Evolutionary conservation across 2,113 vertebrate genomes (phyloP).

Genomic region (Scalopus aquaticus): DNA sequence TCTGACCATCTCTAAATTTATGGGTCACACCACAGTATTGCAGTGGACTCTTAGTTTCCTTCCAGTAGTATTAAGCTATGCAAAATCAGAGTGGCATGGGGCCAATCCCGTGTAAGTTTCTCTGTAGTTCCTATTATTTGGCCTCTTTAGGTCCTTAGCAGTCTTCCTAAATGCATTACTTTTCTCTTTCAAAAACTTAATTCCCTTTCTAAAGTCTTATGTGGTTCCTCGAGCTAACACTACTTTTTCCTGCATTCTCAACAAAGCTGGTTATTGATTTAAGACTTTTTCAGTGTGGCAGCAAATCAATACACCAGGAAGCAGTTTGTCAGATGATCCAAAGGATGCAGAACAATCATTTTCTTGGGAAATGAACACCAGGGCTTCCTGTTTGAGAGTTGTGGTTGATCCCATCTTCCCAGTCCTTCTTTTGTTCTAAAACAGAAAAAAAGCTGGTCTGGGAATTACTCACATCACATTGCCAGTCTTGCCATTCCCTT

Average conservation of each 20-base stretch:
- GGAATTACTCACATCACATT: constrained; percentile 22
- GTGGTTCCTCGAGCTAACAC: constrained; percentile 48
- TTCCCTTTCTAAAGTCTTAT: constrained; percentile 23
- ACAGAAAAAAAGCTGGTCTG: constrained; percentile 25
- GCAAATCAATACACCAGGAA: constrained; percentile 72
- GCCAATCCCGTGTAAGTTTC: background rate
- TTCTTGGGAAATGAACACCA: constrained; percentile 50
- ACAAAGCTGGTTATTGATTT: constrained; percentile 70
- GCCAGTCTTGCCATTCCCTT: constrained; percentile 51
- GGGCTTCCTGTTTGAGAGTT: constrained; percentile 28
- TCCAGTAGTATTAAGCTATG: background rate
- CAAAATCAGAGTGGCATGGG: background rate
- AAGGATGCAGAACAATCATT: constrained; percentile 52
- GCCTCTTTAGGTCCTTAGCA: too few species aligned
- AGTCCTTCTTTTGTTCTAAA: constrained; percentile 45
- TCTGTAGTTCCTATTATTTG: background rate
- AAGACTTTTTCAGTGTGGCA: constrained; percentile 64
- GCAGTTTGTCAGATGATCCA: constrained; percentile 62
- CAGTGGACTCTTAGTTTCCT: background rate
- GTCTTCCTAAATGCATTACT: background rate
- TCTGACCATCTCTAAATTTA: background rate
- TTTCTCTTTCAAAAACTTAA: constrained; percentile 33
- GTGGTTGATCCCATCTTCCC: constrained; percentile 19
- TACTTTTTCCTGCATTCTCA: constrained; percentile 60
- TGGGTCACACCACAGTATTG: background rate